Evolutionary conservation across 2,888 invertebrate species (phyloP).

Genomic region (Xestia ashworthii): DNA sequence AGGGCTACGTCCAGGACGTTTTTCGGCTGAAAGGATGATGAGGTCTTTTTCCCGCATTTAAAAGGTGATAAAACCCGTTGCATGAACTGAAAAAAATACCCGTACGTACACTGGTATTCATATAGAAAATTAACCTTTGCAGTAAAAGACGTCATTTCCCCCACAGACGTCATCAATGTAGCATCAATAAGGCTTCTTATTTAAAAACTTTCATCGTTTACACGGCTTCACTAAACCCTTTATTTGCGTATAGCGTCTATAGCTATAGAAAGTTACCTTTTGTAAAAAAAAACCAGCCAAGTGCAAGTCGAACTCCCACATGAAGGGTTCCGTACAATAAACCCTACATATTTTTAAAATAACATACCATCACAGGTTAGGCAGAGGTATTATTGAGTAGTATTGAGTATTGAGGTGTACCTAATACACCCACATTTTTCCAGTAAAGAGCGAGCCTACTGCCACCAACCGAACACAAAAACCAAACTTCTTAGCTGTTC

Average conservation of each 20-base stretch:
- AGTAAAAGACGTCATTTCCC: background rate
- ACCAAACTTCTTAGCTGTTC: background rate
- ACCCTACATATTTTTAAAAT: no score
- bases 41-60: background rate
- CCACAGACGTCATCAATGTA: background rate
- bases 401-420: no score
- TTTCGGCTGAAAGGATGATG: no score
- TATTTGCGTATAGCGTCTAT: background rate
- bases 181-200: slow-evolving; percentile 20
- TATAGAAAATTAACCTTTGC: background rate
- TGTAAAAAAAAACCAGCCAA: background rate
- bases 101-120: background rate
- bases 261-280: background rate
- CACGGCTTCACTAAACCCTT: slow-evolving; percentile 1
- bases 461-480: background rate
- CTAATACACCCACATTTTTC: no score
- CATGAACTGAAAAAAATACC: background rate
- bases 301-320: background rate
- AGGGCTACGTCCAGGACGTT: no score
- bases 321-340: background rate
- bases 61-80: background rate
- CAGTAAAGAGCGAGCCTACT: background rate
- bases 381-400: no score
- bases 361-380: no score
- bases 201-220: slow-evolving; percentile 1